Percentiles rank a stretch among this genome's conserved stretches.
Conservation (phyloP, 2,797 vertebrate genomes). For the Scleropages formosus region DNA sequence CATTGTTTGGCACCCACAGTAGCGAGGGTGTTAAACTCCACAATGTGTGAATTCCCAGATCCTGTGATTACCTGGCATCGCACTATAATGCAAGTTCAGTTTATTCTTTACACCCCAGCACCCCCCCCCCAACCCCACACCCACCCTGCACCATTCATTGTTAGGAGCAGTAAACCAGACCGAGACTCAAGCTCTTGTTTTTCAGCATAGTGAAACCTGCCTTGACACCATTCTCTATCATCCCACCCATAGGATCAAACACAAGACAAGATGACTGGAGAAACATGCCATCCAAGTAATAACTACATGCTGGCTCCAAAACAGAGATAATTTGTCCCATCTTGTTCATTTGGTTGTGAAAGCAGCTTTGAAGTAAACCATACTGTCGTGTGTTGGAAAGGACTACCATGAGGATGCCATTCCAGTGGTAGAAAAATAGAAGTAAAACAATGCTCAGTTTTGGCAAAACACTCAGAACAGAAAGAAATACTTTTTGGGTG, state of each 20-base stretch:
- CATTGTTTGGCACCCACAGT: constrained; percentile 37
- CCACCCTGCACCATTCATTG: not conserved
- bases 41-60: not conserved
- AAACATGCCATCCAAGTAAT: not conserved
- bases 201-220: not conserved
- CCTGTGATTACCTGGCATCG: not conserved
- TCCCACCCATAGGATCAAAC: not conserved
- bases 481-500: not conserved
- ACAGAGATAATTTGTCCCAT: not conserved
- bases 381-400: not conserved
- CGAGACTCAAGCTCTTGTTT: not conserved
- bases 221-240: not conserved
- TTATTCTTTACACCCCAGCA: not conserved
- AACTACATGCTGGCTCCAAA: not conserved
- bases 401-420: not conserved
- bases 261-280: not conserved
- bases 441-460: no score
- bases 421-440: not conserved
- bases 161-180: not conserved
- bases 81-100: not conserved
- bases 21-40: not conserved
- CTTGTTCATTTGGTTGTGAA: not conserved
- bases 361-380: not conserved
- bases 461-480: no score
- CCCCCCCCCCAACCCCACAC: not conserved